These are phyloP conservation scores for Mercenaria mercenaria DNA, from an alignment of 1,140 invertebrate species.

Conservation along the genomic window DNA sequence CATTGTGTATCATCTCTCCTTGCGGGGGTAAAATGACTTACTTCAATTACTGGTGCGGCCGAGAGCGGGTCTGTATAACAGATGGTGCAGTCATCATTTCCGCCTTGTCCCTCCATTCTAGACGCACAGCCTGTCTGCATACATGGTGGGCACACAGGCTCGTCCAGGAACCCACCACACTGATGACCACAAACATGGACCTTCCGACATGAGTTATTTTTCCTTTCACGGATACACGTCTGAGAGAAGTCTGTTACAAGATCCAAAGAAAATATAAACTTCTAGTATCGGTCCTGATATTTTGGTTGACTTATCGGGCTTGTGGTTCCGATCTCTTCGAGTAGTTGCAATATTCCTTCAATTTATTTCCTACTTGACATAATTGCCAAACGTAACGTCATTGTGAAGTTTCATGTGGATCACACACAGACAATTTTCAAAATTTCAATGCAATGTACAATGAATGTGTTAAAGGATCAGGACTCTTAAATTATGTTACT, in stretches of 20 bases:
- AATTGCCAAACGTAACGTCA: too few relatives aligned
- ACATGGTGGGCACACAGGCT: constrained; percentile 50
- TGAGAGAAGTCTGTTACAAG: not conserved
- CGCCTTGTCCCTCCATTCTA: not conserved
- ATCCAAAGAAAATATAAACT: too few relatives aligned
- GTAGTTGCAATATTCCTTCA: too few relatives aligned
- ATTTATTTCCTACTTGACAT: too few relatives aligned
- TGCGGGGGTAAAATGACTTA: not conserved
- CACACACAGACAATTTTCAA: too few relatives aligned
- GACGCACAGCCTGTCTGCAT: not conserved
- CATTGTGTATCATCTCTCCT: too few relatives aligned
- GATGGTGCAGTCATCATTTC: constrained; percentile 44
- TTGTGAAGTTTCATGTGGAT: too few relatives aligned
- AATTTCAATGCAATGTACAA: too few relatives aligned
- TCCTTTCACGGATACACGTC: not conserved
- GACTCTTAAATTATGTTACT: too few relatives aligned
- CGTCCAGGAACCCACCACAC: constrained; percentile 39
- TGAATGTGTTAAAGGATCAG: too few relatives aligned
- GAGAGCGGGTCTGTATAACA: constrained; percentile 42
- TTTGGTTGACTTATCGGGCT: not conserved
- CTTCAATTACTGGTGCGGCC: constrained; percentile 36
- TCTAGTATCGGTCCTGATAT: not conserved
- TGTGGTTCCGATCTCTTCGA: not conserved
- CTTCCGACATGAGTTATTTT: constrained; percentile 30
- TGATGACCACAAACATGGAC: constrained; percentile 39